Evolutionary conservation across 2,797 vertebrate species (phyloP), one percentile per base, ranked within the genome.

Genomic region (Takifugu ocellatus): DNA sequence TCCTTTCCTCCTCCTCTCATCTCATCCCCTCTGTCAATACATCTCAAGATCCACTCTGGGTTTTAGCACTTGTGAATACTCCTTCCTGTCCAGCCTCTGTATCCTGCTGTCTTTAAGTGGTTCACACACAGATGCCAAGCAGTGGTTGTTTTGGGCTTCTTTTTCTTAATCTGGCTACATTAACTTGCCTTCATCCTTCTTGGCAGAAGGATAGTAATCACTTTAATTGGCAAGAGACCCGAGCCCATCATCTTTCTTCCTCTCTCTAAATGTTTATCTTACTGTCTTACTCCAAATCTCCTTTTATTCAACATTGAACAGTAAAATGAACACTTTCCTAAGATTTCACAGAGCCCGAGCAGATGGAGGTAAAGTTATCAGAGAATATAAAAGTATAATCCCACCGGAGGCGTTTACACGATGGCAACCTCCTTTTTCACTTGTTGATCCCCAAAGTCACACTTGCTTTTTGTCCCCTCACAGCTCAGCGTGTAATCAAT

Each of bases 141-240:
- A 65, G 74, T 75, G 81, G 74, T 88, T 5, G 31, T 39, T 39
- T 39, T 39, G 27, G 27, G 27, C 1, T 83, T 33, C 10, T 33
- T 10, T 78, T 78, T 82, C 74, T 78, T 83, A 84, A 88, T 88
- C 79, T 81, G 70, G 43, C 67, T 79, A 78, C 68, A 79, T 89
- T 86, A 84, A 78, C 77, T 25, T 51, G 2, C 53, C 25, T 51
- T 45, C 66, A 45, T 25, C 26, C 27, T 25, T 42, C 51, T 78
- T 48, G 12, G 74, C 17, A 26, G 54, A 61, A 49, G 57, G 61
- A 63, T 76, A 87, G 87, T 87, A 86, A 88, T 90, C 85, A 83
- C 73, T 77, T 72, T 83, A 85, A 90, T 82, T 82, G 79, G 69
- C 68, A 72, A 71, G 78, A 81, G 80, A 75, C 70, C 71, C 17